phyloP scores from a whole-genome alignment of 2,113 vertebrate genomes.

The Pachycephala philippinensis region DNA sequence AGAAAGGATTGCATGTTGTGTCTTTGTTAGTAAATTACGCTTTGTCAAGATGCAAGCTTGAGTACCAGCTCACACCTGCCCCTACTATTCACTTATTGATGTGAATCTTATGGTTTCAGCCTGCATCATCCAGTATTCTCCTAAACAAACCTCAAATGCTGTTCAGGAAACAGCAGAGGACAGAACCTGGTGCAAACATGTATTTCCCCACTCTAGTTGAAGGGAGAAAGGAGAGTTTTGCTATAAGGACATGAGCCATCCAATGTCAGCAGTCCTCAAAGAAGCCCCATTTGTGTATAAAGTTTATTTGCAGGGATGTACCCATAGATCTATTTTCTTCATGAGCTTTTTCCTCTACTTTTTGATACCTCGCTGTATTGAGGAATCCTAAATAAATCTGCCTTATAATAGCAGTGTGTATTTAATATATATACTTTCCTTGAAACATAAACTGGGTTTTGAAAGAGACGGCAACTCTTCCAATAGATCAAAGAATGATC shows the following conservation, averaged over 20 bases:
- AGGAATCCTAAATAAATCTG: neutral
- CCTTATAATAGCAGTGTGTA: neutral
- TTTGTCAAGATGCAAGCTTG: neutral
- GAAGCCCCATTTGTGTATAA: neutral
- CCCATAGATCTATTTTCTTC: neutral
- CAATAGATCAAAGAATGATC: neutral
- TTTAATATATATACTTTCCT: neutral
- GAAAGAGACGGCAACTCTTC: neutral
- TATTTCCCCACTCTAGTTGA: neutral
- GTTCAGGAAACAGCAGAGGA: neutral
- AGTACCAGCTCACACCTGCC: neutral
- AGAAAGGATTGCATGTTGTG: neutral
- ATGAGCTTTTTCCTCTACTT: neutral
- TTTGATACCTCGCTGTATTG: neutral
- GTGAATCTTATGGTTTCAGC: neutral
- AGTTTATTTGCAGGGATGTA: neutral
- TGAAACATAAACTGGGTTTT: neutral
- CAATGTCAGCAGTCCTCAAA: neutral
- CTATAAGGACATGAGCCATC: neutral
- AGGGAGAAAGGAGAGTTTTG: neutral
- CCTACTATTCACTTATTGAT: neutral
- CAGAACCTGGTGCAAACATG: neutral
- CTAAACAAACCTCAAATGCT: neutral
- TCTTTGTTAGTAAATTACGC: neutral
- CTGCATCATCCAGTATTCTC: neutral